Evolutionary conservation across 2,888 invertebrate species (phyloP).

Genomic region (Peribatodes rhomboidaria): DNA sequence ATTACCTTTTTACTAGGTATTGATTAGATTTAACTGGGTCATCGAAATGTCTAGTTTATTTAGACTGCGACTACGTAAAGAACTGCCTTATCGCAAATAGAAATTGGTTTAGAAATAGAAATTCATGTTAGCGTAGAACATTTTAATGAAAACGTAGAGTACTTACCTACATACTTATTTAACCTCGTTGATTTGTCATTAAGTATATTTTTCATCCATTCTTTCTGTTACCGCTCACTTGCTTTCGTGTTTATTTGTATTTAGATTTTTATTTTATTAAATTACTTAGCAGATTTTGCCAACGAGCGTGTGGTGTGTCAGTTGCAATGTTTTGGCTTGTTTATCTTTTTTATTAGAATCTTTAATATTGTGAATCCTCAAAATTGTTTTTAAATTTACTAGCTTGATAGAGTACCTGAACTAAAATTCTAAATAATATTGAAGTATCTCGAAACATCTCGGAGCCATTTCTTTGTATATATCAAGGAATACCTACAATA

Average conservation of each 20-base stretch:
- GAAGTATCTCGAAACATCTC: too few species aligned
- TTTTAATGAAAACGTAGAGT: constrained; percentile 11
- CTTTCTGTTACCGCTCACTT: constrained; percentile 27
- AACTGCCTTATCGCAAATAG: constrained; percentile 24
- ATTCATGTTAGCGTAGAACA: constrained; percentile 5
- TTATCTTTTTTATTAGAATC: constrained; percentile 33
- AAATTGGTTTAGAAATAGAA: constrained; percentile 26
- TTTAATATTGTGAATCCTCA: not conserved
- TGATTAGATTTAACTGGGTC: constrained; percentile 22
- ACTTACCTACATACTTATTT: too few species aligned
- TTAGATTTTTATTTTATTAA: constrained; percentile 24
- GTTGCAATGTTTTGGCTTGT: constrained; percentile 37
- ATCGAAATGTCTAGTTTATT: constrained; percentile 5
- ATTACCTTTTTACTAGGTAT: constrained; percentile 30
- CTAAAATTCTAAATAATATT: constrained; percentile 2
- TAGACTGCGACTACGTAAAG: not conserved
- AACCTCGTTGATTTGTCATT: not conserved
- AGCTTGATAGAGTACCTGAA: constrained; percentile 3
- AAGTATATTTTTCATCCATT: not conserved
- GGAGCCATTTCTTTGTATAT: not conserved
- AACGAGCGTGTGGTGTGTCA: constrained; percentile 35
- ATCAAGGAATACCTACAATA: constrained; percentile 46
- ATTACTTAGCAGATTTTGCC: constrained; percentile 21
- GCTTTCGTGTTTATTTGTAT: constrained; percentile 34
- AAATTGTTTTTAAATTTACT: constrained; percentile 4